A percentile compares a stretch with the other conserved stretches of the same genome.
phyloP scores from a whole-genome alignment of 2,113 vertebrate species.

The Oenanthe oenanthe region DNA sequence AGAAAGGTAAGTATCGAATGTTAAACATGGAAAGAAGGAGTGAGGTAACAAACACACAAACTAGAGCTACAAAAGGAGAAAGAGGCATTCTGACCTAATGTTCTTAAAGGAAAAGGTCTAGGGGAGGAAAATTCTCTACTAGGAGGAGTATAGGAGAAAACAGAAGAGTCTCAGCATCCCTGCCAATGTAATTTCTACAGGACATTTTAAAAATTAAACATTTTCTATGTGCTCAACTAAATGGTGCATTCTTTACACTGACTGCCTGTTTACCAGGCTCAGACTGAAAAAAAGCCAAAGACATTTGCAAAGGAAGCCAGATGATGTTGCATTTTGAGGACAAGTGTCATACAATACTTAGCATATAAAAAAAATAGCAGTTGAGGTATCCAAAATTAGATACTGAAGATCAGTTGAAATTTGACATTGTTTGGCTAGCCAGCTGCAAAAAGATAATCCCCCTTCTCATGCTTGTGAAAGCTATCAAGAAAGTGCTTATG shows the following conservation, averaged over 20 bases:
- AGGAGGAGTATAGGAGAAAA: neutral
- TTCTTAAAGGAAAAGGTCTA: neutral
- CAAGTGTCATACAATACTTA: neutral
- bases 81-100: rapidly evolving
- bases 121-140: neutral
- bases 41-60: neutral
- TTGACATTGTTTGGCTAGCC: neutral
- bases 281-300: neutral
- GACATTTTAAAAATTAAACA: neutral
- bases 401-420: neutral
- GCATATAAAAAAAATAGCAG: neutral
- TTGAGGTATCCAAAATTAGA: neutral
- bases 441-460: neutral
- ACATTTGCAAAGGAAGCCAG: neutral
- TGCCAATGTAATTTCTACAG: neutral
- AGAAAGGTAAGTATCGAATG: neutral
- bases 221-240: neutral
- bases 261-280: neutral
- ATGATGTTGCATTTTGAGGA: neutral
- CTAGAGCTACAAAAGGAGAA: neutral
- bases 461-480: neutral
- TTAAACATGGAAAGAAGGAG: neutral
- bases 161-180: neutral
- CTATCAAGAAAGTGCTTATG: neutral
- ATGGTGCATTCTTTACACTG: neutral